These are phyloP conservation scores for Acanthopleura granulata DNA, from an alignment of 2,888 invertebrate species.

Conservation along the genomic window DNA sequence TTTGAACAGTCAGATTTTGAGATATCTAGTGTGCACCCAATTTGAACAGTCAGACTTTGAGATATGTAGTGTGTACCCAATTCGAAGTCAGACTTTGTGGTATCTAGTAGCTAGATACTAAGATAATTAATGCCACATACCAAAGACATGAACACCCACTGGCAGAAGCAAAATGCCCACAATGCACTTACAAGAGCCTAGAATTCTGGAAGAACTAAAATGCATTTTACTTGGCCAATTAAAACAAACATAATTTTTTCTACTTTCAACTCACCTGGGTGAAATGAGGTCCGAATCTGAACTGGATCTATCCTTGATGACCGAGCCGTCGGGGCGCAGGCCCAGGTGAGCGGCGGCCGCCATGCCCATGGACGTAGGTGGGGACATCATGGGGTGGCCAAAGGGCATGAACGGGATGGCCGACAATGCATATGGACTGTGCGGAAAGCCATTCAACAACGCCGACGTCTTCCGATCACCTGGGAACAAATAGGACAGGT, in stretches of 20 bases:
- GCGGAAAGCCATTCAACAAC: conserved; percentile 64
- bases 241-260: not conserved
- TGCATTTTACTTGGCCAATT: not conserved
- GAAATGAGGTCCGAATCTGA: conserved; percentile 45
- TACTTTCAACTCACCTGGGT: conserved; percentile 27
- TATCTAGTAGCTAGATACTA: too few relatives aligned
- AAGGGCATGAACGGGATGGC: conserved; percentile 63
- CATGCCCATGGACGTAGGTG: conserved; percentile 50
- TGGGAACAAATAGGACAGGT: conserved; percentile 17
- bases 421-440: conserved; percentile 60
- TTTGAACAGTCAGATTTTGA: too few relatives aligned
- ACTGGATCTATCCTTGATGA: conserved; percentile 45
- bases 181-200: too few relatives aligned
- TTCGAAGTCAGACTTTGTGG: too few relatives aligned
- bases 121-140: too few relatives aligned
- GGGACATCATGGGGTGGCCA: conserved; percentile 59
- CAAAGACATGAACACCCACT: too few relatives aligned
- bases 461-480: conserved; percentile 51
- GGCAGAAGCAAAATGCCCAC: too few relatives aligned
- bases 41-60: too few relatives aligned
- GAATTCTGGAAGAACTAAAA: too few relatives aligned
- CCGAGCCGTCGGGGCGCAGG: conserved; percentile 50
- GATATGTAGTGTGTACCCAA: too few relatives aligned
- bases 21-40: too few relatives aligned
- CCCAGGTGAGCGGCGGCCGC: conserved; percentile 62